Evolutionary conservation across 2,888 invertebrate genomes (phyloP).

Genomic region (Nomada lathburiana): DNA sequence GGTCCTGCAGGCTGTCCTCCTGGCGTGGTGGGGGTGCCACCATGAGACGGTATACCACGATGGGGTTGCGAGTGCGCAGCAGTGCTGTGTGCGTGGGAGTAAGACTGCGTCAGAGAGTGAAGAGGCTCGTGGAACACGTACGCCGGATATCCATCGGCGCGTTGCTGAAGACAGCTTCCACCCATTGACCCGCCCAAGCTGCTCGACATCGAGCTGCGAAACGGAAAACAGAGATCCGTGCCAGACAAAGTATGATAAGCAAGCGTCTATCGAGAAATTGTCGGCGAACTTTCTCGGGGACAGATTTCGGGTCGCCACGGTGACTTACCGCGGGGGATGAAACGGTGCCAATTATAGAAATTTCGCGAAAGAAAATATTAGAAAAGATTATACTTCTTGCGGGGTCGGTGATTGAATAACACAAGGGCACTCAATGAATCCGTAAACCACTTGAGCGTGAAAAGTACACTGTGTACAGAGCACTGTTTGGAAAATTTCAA

Average conservation of each 20-base stretch:
- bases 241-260: conserved; percentile 29
- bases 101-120: conserved; percentile 89
- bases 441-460: background rate
- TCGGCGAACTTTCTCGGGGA: background rate
- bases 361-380: background rate
- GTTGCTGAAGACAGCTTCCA: conserved; percentile 93
- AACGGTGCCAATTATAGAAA: too few relatives aligned
- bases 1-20: conserved; percentile 86
- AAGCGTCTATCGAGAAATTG: background rate
- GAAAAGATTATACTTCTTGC: conserved; percentile 16
- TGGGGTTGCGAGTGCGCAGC: conserved; percentile 92
- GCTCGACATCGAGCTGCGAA: conserved; percentile 93
- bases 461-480: background rate
- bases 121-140: conserved; percentile 97
- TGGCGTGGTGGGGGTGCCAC: conserved; percentile 88
- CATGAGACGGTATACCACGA: conserved; percentile 83
- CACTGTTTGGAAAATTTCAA: conserved; percentile 16
- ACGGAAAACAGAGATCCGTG: conserved; percentile 37
- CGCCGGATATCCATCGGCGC: conserved; percentile 91
- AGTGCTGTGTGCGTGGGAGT: conserved; percentile 90
- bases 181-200: conserved; percentile 90
- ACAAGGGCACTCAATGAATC: conserved; percentile 7
- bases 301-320: background rate
- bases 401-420: background rate
- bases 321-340: background rate